Base-by-base conservation (phyloP, 2,113 vertebrate species). In the Pogona vitticeps region DNA sequence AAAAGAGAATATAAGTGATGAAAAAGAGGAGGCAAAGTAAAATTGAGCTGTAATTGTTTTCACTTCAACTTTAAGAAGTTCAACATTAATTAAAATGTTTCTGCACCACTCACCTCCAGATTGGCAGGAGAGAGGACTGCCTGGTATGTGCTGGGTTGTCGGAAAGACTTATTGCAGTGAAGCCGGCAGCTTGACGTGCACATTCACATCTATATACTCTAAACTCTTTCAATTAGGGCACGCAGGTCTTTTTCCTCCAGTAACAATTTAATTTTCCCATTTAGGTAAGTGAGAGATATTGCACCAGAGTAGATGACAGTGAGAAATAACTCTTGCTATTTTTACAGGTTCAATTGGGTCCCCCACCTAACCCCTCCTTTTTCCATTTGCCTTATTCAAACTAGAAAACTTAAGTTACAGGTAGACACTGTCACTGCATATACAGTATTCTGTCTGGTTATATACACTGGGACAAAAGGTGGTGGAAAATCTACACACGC, bases 31-130 rank as follows among this genome's bases (percentile, higher is more conserved):
- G 77, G 68, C 83, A 96, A 95, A 95, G 93, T 95, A 95, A 95
- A 96, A 96, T 93, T 95, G 93, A 96, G 94, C 95, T 95, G 89
- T 96, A 96, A 97, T 96, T 96, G 96, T 96, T 96, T 95, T 95
- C 91, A 95, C 92, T 97, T 96, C 94, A 95, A 95, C 94, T 97
- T 97, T 87, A 92, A 94, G 94, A 96, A 95, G 91, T 96, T 96
- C 94, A 94, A 95, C 91, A 93, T 97, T 97, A 96, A 97, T 97
- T 96, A 96, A 96, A 96, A 94, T 83, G 76, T 96, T 96, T 96
- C 96, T 95, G 95, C 93, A 93, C 90, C 93, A 88, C 91, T 96
- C 94, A 89, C 92, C 92, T 93, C 76, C 90, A 96, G 93, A 95
- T 80, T 95, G 96, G 94, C 92, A 95, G 80, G 86, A 89, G 91